Base-by-base conservation (phyloP, 2,888 invertebrate genomes). In the Andricus quercusramuli region DNA sequence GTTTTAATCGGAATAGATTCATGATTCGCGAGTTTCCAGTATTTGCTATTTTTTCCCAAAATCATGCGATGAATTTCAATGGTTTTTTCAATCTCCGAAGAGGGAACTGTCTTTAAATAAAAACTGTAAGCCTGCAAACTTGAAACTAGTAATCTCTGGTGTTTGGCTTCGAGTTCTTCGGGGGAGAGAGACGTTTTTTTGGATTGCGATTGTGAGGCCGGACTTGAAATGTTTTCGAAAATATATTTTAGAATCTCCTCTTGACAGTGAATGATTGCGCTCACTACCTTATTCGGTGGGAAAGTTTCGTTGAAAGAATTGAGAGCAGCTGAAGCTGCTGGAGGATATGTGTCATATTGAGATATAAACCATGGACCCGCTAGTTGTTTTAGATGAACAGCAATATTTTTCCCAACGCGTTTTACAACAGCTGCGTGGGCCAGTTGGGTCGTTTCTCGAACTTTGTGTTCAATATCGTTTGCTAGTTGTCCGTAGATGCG, bases 291-390 rank as follows among this genome's bases (percentile, higher is more conserved):
- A 74, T 94, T 94, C 11, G 95, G 94, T 0, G 97, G 96, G 92
- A 99, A 99, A 0, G 97, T 96, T 81, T 94, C 95, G 86, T 94
- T 93, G 86, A 97, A 97, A 6, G 96, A 95, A 85, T 93, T 93
- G 56, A 92, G 93, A 1, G 97, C 97, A 81, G 95, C 95, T 85
- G 95, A 94, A 9, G 97, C 96, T 25, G 97, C 97, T 15, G 98
- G 97, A 62, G 97, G 96, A 93, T 97, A 97, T 17, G 96, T 96
- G 92, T 99, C 98, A 93, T 96, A 96, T 90, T 96, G 96, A 78
- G 97, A 96, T 67, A 96, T 95, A 89, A 98, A 95, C 98, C 98
- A 98, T 5, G 96, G 94, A 2, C 97, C 97, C 90, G 96, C 95
- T 82, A 98, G 91, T 90, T 95, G 95, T 88, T 96, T 96, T 78